phyloP scores from a whole-genome alignment of 2,797 vertebrate genomes.

The Hemibagrus guttatus region DNA sequence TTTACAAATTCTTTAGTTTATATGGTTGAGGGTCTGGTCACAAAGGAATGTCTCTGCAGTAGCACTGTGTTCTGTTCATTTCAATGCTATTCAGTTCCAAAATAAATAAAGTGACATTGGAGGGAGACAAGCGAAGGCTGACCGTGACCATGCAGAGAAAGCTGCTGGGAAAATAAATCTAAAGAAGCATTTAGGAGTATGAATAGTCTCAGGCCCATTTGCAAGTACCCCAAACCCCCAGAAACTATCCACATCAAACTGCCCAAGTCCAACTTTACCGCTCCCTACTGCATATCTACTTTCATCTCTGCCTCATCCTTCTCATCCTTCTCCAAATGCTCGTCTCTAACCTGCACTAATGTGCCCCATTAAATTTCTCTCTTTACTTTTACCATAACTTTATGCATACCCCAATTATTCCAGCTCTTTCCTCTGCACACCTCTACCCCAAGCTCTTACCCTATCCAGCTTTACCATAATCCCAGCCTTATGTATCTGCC shows the following conservation, averaged over 20 bases:
- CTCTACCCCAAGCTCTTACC: not conserved
- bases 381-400: not conserved
- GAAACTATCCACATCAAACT: not conserved
- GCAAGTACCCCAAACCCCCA: not conserved
- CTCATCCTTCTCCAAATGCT: not conserved
- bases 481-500: not conserved
- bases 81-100: not conserved
- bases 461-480: not conserved
- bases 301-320: not conserved
- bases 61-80: constrained; percentile 14
- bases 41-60: constrained; percentile 32
- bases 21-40: constrained; percentile 22
- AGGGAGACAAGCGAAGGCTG: not conserved
- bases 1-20: constrained; percentile 40
- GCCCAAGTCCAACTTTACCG: not conserved
- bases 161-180: not conserved
- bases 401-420: not conserved
- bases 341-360: not conserved
- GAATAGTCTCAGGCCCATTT: not conserved
- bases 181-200: not conserved
- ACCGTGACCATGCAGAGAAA: constrained; percentile 4
- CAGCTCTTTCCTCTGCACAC: not conserved
- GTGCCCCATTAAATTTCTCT: not conserved
- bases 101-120: constrained; percentile 28
- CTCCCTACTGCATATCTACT: not conserved